Evolutionary conservation across 2,888 invertebrate genomes (phyloP).

Genomic region (Nemotelus nigrinus): DNA sequence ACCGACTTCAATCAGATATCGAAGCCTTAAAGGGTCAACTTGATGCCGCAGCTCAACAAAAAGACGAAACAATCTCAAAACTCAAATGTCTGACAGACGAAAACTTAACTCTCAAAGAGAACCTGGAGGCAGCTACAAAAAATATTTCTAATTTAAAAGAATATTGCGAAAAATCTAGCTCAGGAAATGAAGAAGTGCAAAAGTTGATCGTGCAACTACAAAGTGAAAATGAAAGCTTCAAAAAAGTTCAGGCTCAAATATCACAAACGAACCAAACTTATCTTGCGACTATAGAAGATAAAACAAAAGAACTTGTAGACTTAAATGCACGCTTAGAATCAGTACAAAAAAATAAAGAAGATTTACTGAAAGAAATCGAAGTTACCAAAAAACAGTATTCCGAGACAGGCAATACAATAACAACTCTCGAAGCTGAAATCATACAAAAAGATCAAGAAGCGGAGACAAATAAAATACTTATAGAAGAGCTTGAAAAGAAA

Average conservation of each 20-base stretch:
- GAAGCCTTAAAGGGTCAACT: conserved; percentile 52
- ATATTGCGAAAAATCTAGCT: conserved; percentile 54
- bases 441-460: conserved; percentile 33
- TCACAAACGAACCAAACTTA: background rate
- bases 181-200: conserved; percentile 64
- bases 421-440: conserved; percentile 16
- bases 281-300: background rate
- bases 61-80: conserved; percentile 38
- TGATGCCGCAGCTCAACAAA: conserved; percentile 36
- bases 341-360: conserved; percentile 52
- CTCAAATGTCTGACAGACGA: conserved; percentile 19
- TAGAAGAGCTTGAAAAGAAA: conserved; percentile 56
- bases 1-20: conserved; percentile 53
- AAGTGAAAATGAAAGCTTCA: conserved; percentile 9
- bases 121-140: conserved; percentile 38
- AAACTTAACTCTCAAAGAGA: conserved; percentile 43
- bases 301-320: conserved; percentile 40
- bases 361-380: background rate
- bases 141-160: conserved; percentile 12
- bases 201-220: conserved; percentile 64
- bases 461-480: conserved; percentile 48
- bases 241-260: conserved; percentile 3
- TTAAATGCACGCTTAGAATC: conserved; percentile 54
- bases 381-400: background rate
- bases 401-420: conserved; percentile 1